Evolutionary conservation across 2,113 vertebrate species (phyloP).

Genomic region (Sarotherodon lohbergeri): DNA sequence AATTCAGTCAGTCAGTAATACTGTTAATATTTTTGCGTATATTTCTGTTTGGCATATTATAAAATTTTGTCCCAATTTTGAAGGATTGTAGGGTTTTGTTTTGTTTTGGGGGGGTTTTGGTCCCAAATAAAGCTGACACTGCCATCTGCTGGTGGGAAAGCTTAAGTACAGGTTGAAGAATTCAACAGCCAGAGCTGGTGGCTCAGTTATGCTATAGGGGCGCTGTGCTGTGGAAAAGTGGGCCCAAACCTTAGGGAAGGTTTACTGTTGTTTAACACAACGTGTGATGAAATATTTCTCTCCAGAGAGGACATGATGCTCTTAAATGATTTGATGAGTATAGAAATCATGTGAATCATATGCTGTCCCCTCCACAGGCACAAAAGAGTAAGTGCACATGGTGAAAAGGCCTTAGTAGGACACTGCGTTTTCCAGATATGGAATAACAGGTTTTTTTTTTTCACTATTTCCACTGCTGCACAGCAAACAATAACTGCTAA

Average conservation of each 20-base stretch:
- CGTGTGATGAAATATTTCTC: neutral
- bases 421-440: neutral
- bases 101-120: neutral
- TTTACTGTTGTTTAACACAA: neutral
- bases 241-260: neutral
- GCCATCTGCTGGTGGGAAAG: constrained; percentile 43
- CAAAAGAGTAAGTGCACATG: neutral
- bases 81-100: neutral
- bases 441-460: neutral
- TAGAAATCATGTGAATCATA: neutral
- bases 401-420: neutral
- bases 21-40: neutral
- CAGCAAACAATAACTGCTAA: neutral
- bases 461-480: neutral
- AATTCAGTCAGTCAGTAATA: neutral
- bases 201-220: neutral
- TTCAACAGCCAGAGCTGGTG: neutral
- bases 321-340: too few relatives aligned
- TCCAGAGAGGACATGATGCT: neutral
- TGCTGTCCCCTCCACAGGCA: neutral
- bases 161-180: neutral
- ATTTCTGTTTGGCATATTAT: neutral
- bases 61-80: neutral
- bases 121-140: neutral
- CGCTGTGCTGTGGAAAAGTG: neutral